These are phyloP conservation scores for Entomobrya multifasciata DNA, from an alignment of 2,888 invertebrate species.

Conservation along the genomic window DNA sequence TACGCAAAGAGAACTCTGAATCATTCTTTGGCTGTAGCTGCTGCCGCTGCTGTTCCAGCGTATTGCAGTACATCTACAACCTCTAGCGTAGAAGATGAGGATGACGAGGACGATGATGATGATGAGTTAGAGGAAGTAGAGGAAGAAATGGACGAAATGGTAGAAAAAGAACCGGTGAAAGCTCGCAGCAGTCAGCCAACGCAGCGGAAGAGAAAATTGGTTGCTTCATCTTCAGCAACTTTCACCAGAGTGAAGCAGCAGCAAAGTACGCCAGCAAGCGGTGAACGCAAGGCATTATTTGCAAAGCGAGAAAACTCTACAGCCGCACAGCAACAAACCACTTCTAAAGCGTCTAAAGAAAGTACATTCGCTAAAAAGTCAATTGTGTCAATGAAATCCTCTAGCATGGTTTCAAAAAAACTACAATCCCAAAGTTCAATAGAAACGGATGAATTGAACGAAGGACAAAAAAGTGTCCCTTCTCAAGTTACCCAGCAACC, in stretches of 20 bases:
- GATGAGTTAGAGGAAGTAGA: slow-evolving; percentile 6
- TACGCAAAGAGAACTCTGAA: slow-evolving; percentile 51
- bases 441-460: background rate
- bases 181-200: background rate
- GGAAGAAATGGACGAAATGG: no score
- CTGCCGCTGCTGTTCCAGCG: slow-evolving; percentile 65
- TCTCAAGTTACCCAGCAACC: background rate
- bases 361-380: background rate
- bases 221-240: slow-evolving; percentile 8
- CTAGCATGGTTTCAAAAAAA: background rate
- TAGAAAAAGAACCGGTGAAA: background rate
- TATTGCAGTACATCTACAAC: slow-evolving; percentile 41
- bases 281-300: background rate
- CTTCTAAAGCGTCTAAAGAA: background rate
- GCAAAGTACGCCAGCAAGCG: background rate
- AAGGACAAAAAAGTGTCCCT: background rate
- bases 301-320: slow-evolving; percentile 21
- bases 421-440: background rate
- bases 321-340: background rate
- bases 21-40: slow-evolving; percentile 61
- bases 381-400: background rate
- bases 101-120: background rate
- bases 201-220: slow-evolving; percentile 23
- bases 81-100: background rate
- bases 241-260: background rate